These are phyloP conservation scores for Tenthredo mesomela DNA, from an alignment of 2,888 invertebrate species.

Conservation along the genomic window DNA sequence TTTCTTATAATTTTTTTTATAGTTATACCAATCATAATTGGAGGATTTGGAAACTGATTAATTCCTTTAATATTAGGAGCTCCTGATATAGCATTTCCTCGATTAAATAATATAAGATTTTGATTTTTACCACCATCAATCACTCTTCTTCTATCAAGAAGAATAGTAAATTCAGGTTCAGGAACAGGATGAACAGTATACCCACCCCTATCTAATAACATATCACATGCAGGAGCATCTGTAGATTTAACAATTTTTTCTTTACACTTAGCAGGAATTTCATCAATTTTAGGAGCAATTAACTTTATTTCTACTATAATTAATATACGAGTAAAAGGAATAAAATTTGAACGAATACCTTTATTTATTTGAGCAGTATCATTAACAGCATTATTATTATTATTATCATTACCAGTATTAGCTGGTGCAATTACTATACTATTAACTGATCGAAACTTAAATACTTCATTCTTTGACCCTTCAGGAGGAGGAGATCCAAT, in stretches of 20 bases:
- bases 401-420: slow-evolving; percentile 87
- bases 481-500: slow-evolving; percentile 90
- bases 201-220: slow-evolving; percentile 84
- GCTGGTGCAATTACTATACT: slow-evolving; percentile 91
- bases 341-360: slow-evolving; percentile 84
- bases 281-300: slow-evolving; percentile 87
- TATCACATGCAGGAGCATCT: slow-evolving; percentile 84
- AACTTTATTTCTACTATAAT: slow-evolving; percentile 90
- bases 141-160: slow-evolving; percentile 83
- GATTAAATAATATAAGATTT: slow-evolving; percentile 92
- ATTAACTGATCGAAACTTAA: slow-evolving; percentile 89
- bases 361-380: slow-evolving; percentile 88
- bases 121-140: slow-evolving; percentile 87
- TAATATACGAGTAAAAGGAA: slow-evolving; percentile 84
- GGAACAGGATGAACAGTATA: slow-evolving; percentile 91
- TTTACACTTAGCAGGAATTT: slow-evolving; percentile 86
- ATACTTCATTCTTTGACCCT: slow-evolving; percentile 91
- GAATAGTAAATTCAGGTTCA: slow-evolving; percentile 84
- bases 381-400: slow-evolving; percentile 83
- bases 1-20: slow-evolving; percentile 92
- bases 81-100: slow-evolving; percentile 91
- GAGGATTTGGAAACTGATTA: slow-evolving; percentile 92
- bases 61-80: slow-evolving; percentile 88
- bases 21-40: slow-evolving; percentile 87
- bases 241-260: slow-evolving; percentile 90